Percentiles rank a stretch among this genome's conserved stretches.
These are phyloP conservation scores for Timema cristinae DNA, from an alignment of 2,888 invertebrate species.

Conservation along the genomic window DNA sequence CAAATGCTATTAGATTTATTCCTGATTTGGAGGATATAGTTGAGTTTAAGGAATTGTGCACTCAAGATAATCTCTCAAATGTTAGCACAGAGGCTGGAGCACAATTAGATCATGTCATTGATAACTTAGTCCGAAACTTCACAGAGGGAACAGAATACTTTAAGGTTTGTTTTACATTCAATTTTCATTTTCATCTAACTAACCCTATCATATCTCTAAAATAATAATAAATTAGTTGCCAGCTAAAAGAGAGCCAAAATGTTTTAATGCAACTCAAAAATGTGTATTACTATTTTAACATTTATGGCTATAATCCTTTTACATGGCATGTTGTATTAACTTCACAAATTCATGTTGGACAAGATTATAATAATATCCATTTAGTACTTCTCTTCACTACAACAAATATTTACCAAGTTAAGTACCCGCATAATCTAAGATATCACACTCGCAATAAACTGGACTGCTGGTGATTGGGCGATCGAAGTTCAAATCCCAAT, in stretches of 20 bases:
- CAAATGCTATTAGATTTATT: slow-evolving; percentile 85
- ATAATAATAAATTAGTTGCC: slow-evolving; percentile 36
- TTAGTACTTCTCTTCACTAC: too few species aligned
- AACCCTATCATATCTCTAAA: slow-evolving; percentile 12
- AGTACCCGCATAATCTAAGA: too few species aligned
- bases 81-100: slow-evolving; percentile 63
- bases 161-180: slow-evolving; percentile 46
- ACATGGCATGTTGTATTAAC: too few species aligned
- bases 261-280: neutral
- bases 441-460: too few species aligned
- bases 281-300: too few species aligned
- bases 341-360: too few species aligned
- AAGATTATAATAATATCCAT: too few species aligned
- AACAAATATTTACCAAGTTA: too few species aligned
- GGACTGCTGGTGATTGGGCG: too few species aligned
- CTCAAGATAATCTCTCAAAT: slow-evolving; percentile 55
- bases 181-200: slow-evolving; percentile 38
- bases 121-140: slow-evolving; percentile 75
- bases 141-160: slow-evolving; percentile 87
- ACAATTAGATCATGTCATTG: slow-evolving; percentile 72
- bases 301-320: too few species aligned
- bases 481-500: too few species aligned
- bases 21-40: slow-evolving; percentile 69
- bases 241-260: neutral
- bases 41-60: slow-evolving; percentile 59